A percentile compares a stretch with the other conserved stretches of the same genome.
Evolutionary conservation across 2,797 vertebrate genomes (phyloP).

Genomic region (Etheostoma nigrum): DNA sequence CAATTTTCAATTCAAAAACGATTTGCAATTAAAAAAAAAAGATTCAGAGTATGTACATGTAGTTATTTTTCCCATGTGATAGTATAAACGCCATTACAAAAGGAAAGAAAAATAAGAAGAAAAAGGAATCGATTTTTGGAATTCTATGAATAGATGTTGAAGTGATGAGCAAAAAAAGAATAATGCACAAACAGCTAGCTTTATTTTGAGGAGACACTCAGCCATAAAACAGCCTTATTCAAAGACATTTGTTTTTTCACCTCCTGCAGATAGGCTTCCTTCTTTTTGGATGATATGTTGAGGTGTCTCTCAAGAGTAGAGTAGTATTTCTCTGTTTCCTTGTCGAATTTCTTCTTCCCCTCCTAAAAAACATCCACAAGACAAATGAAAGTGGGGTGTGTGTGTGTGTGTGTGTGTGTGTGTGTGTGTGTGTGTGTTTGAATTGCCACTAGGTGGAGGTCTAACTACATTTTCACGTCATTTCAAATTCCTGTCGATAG

Average conservation of each 20-base stretch:
- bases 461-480: conserved; percentile 59
- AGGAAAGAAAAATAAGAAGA: too few species aligned
- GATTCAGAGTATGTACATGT: too few species aligned
- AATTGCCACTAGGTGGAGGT: conserved; percentile 80
- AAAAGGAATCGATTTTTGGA: too few species aligned
- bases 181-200: conserved; percentile 18
- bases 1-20: too few species aligned
- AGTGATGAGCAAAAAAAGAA: conserved; percentile 35
- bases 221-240: conserved; percentile 58
- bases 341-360: conserved; percentile 99
- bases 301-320: conserved; percentile 97
- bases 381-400: conserved; percentile 34
- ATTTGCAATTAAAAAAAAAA: too few species aligned
- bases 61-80: too few species aligned
- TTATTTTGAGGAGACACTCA: conserved; percentile 39
- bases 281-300: conserved; percentile 97
- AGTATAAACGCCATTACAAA: too few species aligned
- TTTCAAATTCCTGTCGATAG: conserved; percentile 52
- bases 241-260: conserved; percentile 82
- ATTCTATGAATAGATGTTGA: neutral
- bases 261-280: conserved; percentile 97
- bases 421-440: conserved; percentile 14
- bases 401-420: too few species aligned
- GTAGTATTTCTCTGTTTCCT: conserved; percentile 99
- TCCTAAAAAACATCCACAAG: conserved; percentile 81